Evolutionary conservation across 1,140 invertebrate genomes (phyloP), one percentile per base, ranked within the genome.

Genomic region (Probaryconus sp.): DNA sequence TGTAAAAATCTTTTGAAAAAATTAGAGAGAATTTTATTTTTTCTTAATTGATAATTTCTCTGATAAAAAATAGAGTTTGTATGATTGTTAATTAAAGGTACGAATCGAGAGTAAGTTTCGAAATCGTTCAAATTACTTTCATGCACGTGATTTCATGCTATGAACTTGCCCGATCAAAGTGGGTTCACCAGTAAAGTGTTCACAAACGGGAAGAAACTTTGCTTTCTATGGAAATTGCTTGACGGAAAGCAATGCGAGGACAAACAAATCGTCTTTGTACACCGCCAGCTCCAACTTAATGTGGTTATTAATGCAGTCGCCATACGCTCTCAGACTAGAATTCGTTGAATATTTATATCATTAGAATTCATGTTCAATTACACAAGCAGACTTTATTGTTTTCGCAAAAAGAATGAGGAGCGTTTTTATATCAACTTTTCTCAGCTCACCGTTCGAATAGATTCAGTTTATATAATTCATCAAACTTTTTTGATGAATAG

Each of bases 151-250:
- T 37, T 51, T 33, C 11, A 20, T n/a, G 30, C 31, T 13, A 26
- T 18, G 48, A 51, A 26, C 31, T 51, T 37, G 5, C 9, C 26
- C 48, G 33, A 51, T 51, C 17, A 37, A 38, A 51, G 33, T 10
- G 5, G 16, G 18, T n/a, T 35, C 14, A 9, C 35, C 18, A 37
- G 31, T 26, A 13, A 38, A 38, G 18, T n/a, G 48, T 51, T 5
- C 33, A 31, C 48, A 51, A 38, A 20, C 31, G 16, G 31, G 48
- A 51, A 51, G 48, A 51, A 51, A 51, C 48, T 51, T 51, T 51
- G 33, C 48, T 51, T 51, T 51, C 35, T 18, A 51, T 51, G 18
- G 48, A 51, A 51, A 51, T 51, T 51, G 33, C 48, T 20, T 20
- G 33, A 26, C 5, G 16, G 33, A 20, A 38, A 21, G 33, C 31